These are phyloP conservation scores for Nemoura dubitans DNA, from an alignment of 2,888 invertebrate species.

Conservation along the genomic window DNA sequence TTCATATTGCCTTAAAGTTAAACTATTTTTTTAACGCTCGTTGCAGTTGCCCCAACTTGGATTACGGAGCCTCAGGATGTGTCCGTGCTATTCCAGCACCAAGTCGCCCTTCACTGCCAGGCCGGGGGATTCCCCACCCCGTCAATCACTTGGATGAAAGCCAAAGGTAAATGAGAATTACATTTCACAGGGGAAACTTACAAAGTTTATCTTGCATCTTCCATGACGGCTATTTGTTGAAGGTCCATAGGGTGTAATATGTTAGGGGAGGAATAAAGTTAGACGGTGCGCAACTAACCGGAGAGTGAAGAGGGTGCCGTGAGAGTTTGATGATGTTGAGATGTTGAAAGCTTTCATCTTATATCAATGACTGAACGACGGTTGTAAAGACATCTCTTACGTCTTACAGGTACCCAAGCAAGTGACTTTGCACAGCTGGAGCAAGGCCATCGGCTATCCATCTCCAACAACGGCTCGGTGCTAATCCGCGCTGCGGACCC, in stretches of 20 bases:
- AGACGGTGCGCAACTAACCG: too few species aligned
- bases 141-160: conserved; percentile 65
- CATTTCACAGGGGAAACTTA: not conserved
- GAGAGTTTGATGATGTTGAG: too few species aligned
- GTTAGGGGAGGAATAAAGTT: too few species aligned
- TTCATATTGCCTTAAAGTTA: too few species aligned
- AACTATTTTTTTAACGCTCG: not conserved
- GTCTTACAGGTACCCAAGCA: conserved; percentile 51
- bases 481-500: conserved; percentile 73
- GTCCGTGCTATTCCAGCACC: conserved; percentile 75
- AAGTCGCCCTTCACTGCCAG: conserved; percentile 74
- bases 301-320: too few species aligned
- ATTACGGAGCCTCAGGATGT: conserved; percentile 76
- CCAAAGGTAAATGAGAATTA: conserved; percentile 61
- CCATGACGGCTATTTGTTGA: too few species aligned
- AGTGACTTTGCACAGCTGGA: conserved; percentile 52
- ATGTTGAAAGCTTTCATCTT: too few species aligned
- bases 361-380: too few species aligned
- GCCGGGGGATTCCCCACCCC: conserved; percentile 81
- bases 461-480: conserved; percentile 69
- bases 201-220: too few species aligned
- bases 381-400: too few species aligned
- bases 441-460: conserved; percentile 51
- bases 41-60: conserved; percentile 79
- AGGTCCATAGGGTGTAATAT: too few species aligned